phyloP scores from a whole-genome alignment of 1,140 invertebrate genomes.

The Rhagoletis pomonella region DNA sequence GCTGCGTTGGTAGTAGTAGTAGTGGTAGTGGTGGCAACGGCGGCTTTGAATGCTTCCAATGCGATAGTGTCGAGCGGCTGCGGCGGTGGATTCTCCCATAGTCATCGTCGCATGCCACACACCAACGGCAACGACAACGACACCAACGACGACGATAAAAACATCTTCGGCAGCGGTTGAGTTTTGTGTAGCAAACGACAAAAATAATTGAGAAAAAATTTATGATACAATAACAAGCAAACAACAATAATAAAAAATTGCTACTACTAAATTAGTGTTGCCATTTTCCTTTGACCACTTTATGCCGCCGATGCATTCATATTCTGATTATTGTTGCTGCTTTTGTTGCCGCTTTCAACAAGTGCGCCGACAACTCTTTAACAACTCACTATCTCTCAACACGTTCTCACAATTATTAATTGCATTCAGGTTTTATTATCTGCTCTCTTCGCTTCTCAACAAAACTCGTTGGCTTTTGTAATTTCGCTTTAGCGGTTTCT shows the following conservation, averaged over 20 bases:
- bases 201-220: conserved; percentile 45
- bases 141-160: background rate
- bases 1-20: conserved; percentile 47
- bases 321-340: conserved; percentile 41
- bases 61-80: conserved; percentile 3
- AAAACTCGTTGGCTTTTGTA: background rate
- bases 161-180: conserved; percentile 47
- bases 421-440: background rate
- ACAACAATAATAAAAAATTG: background rate
- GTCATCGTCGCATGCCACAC: conserved; percentile 43
- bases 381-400: background rate
- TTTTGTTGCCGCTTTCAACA: conserved; percentile 71
- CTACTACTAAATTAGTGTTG: conserved; percentile 52
- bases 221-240: conserved; percentile 33
- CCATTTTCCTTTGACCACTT: conserved; percentile 47
- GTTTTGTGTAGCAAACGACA: conserved; percentile 44
- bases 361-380: conserved; percentile 68
- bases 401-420: background rate
- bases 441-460: background rate
- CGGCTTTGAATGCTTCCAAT: conserved; percentile 3
- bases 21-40: conserved; percentile 47
- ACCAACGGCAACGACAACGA: conserved; percentile 29
- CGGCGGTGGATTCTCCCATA: conserved; percentile 43
- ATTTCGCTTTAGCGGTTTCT: conserved; percentile 16
- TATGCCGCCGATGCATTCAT: conserved; percentile 43